Percentiles rank a stretch among this genome's conserved stretches.
These are phyloP conservation scores for Oreochromis spilurus DNA, from an alignment of 2,113 vertebrate species.

Conservation along the genomic window DNA sequence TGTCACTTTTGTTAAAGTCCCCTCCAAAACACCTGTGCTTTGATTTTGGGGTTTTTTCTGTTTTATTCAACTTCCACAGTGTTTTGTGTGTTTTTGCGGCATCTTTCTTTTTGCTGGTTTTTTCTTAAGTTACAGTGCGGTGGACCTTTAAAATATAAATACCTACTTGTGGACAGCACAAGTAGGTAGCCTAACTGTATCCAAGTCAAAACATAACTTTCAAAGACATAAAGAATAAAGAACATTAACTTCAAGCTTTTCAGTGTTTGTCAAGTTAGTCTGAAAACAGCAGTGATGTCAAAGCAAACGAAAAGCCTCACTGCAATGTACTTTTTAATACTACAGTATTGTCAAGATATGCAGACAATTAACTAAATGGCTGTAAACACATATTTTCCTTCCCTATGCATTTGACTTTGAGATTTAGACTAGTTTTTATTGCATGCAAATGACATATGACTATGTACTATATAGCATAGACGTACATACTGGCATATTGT, in stretches of 20 bases:
- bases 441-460: too few species aligned
- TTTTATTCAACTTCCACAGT: not conserved
- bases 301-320: not conserved
- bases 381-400: too few species aligned
- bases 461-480: too few species aligned
- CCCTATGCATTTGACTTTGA: too few species aligned
- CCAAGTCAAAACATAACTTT: not conserved
- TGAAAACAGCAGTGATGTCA: not conserved
- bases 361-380: too few species aligned
- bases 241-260: not conserved
- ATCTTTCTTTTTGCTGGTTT: not conserved
- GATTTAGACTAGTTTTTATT: too few species aligned
- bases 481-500: not conserved
- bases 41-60: accelerated
- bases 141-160: not conserved
- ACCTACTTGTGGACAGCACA: not conserved
- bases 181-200: not conserved
- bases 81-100: not conserved
- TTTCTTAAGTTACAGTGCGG: not conserved
- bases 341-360: too few species aligned
- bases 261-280: not conserved
- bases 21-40: not conserved
- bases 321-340: too few species aligned
- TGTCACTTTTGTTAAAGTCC: too few species aligned
- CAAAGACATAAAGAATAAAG: not conserved